These are phyloP conservation scores for Papilio protenor DNA, from an alignment of 2,888 invertebrate genomes.

Conservation along the genomic window DNA sequence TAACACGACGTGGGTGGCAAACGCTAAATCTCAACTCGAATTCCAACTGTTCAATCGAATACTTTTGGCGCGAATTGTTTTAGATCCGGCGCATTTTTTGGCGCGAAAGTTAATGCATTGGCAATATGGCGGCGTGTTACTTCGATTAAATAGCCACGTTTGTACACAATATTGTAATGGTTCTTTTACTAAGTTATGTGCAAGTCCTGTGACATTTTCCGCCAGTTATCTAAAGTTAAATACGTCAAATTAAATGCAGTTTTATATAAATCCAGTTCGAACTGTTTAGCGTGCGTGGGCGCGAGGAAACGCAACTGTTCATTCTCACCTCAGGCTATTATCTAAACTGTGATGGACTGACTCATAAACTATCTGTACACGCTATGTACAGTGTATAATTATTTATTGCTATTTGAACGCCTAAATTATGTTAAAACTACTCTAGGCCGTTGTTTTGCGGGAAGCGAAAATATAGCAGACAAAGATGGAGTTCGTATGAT, in stretches of 20 bases:
- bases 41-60: conserved; percentile 22
- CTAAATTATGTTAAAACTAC: neutral
- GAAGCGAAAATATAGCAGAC: neutral
- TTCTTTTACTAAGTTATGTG: too few species aligned
- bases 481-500: neutral
- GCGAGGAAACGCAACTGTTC: conserved; percentile 27
- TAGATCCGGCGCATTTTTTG: conserved; percentile 17
- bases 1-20: conserved; percentile 28
- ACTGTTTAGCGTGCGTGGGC: conserved; percentile 25
- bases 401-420: conserved; percentile 15
- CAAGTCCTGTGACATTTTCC: too few species aligned
- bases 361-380: conserved; percentile 9
- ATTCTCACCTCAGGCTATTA: conserved; percentile 21
- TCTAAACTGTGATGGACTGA: conserved; percentile 21
- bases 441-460: neutral
- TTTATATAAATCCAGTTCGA: neutral
- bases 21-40: conserved; percentile 22
- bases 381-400: neutral
- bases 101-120: conserved; percentile 24
- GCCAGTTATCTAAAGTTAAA: neutral
- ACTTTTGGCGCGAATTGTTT: conserved; percentile 26
- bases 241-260: conserved; percentile 5
- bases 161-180: neutral
- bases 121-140: neutral
- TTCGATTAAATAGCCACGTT: neutral